Percentiles rank a stretch among this genome's conserved stretches.
These are phyloP conservation scores for Lasioglossum villosulum DNA, from an alignment of 2,888 invertebrate species.

Conservation along the genomic window DNA sequence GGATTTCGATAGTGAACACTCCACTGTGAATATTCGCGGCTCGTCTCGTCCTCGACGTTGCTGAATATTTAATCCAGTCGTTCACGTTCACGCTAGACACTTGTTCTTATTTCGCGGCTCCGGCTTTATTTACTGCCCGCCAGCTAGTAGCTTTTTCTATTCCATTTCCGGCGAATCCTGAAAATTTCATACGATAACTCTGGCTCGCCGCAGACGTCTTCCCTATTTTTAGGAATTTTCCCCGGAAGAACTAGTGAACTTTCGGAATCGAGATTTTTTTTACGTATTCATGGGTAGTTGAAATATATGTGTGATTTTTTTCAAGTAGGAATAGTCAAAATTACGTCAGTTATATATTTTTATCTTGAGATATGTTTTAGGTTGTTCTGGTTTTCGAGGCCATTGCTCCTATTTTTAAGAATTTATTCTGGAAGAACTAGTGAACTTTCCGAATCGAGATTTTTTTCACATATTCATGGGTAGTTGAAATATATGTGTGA, in stretches of 20 bases:
- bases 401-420: neutral
- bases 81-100: neutral
- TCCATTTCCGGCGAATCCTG: neutral
- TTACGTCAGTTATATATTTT: neutral
- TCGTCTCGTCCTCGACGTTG: neutral
- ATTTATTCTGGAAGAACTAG: neutral
- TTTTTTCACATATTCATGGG: neutral
- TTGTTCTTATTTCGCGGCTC: neutral
- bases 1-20: slow-evolving; percentile 15
- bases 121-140: neutral
- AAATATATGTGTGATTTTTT: neutral
- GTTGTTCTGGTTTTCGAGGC: neutral
- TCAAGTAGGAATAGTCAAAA: neutral
- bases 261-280: neutral
- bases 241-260: neutral
- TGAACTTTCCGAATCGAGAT: neutral
- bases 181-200: slow-evolving; percentile 36
- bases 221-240: neutral
- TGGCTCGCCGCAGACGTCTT: neutral
- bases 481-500: neutral
- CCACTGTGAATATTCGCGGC: neutral
- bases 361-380: neutral
- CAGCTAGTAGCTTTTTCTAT: neutral
- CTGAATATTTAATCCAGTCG: neutral
- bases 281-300: neutral